Percentiles rank a stretch among this genome's conserved stretches.
Conservation (phyloP, 2,888 invertebrate genomes). For the Patella ulyssiponensis region DNA sequence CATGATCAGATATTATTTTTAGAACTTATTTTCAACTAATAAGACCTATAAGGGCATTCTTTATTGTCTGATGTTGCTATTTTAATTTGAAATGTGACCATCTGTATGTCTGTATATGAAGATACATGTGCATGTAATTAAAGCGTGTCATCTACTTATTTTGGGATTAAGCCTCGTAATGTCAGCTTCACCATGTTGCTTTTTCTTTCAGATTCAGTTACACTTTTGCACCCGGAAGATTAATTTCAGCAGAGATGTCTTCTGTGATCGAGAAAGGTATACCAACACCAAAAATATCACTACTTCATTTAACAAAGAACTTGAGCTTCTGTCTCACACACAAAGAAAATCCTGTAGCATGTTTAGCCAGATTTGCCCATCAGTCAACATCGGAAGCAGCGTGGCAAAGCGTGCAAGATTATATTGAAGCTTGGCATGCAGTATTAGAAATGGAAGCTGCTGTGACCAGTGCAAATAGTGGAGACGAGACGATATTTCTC, state of each 20-base stretch:
- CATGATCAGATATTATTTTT: too few species aligned
- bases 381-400: constrained; percentile 27
- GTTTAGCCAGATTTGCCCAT: constrained; percentile 43
- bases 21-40: too few species aligned
- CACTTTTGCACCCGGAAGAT: constrained; percentile 33
- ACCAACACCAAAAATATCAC: constrained; percentile 29
- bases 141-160: too few species aligned
- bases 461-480: constrained; percentile 36
- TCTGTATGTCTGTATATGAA: too few species aligned
- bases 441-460: constrained; percentile 54
- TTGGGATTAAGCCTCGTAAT: not conserved
- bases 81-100: too few species aligned
- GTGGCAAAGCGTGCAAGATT: constrained; percentile 31
- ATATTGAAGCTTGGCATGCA: constrained; percentile 47
- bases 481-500: constrained; percentile 39
- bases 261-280: constrained; percentile 35
- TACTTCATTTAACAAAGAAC: constrained; percentile 38
- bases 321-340: constrained; percentile 39
- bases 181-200: constrained; percentile 2
- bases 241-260: constrained; percentile 38
- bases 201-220: constrained; percentile 31
- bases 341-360: constrained; percentile 36
- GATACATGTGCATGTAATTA: too few species aligned
- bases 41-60: too few species aligned
- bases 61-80: too few species aligned